Evolutionary conservation across 2,113 vertebrate species (phyloP).

Genomic region (Donacobius atricapilla): DNA sequence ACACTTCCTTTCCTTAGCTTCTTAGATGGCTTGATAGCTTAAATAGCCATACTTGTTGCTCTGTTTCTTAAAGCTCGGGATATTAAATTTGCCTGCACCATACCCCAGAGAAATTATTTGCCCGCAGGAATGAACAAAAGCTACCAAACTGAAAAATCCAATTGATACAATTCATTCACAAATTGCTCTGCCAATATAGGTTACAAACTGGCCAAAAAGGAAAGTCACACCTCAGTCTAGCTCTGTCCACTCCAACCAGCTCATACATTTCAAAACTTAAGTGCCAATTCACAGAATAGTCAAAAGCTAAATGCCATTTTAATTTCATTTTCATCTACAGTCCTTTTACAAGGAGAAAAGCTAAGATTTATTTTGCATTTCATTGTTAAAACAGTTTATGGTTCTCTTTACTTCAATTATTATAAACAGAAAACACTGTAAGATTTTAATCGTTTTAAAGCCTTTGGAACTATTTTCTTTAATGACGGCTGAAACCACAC

Average conservation of each 20-base stretch:
- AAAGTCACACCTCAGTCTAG: background rate
- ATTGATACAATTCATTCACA: background rate
- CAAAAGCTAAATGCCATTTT: background rate
- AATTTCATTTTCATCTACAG: background rate
- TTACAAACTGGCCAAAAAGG: conserved; percentile 4
- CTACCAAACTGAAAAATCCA: background rate
- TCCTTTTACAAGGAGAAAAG: background rate
- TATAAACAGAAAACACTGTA: background rate
- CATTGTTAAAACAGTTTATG: background rate
- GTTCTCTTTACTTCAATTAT: background rate
- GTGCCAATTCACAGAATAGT: background rate
- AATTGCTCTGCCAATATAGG: conserved; percentile 20
- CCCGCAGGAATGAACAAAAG: background rate
- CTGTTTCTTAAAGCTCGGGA: background rate
- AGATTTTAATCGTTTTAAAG: background rate
- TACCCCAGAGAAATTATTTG: background rate
- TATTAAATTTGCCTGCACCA: background rate
- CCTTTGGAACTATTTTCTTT: background rate
- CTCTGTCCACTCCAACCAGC: background rate
- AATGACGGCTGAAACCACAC: background rate
- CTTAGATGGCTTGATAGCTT: background rate
- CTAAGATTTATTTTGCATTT: background rate
- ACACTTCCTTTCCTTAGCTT: background rate
- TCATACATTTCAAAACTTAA: background rate
- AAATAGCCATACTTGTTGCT: background rate